Evolutionary conservation across 2,888 invertebrate genomes (phyloP), one percentile per base, ranked within the genome.

Genomic region (Brachyptera putata): DNA sequence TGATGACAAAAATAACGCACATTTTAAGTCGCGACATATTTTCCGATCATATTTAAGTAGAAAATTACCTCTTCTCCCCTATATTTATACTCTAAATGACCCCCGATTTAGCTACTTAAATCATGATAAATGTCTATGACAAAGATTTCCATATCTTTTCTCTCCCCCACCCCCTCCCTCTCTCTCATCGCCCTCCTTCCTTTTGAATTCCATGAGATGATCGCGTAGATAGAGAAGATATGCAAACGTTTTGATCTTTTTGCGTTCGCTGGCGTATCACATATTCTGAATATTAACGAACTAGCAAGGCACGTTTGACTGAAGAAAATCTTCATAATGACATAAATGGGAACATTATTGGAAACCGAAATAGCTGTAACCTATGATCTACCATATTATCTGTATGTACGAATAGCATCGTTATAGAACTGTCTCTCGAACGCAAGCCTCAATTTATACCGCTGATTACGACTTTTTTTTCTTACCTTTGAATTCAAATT

Each of bases 101-200:
- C 58, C 49, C 22, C 5, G 41, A 24, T 39, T 24, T 16, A 25
- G 50, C 24, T 53, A 34, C 41, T 53, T 55, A 59, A 59, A 59
- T 59, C 59, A 59, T 55, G 59, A 59, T 59, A 59, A 59, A 59
- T 59, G 59, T 59, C 11, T 48, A 41, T 34, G 4, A 16, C 14
- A 43, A 18, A 43, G 16, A 43, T 43, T 43, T 43, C 43, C 43
- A 43, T 43, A 43, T 18, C 43, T 43, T 11, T 30, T 30, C 21
- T 43, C 18, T 18, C 11, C 11, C 43, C 21, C 18, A 43, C 43
- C 18, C 43, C 43, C 30, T 30, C 16, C 37, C 39, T n/a, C 13
- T 37, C 16, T 37, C 39, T 37, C 14, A 37, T n/a, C n/a, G n/a
- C n/a, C n/a, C n/a, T n/a, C n/a, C n/a, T n/a, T n/a, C n/a, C n/a